Evolutionary conservation across 2,888 invertebrate species (phyloP).

Genomic region (Eupithecia centaureata): DNA sequence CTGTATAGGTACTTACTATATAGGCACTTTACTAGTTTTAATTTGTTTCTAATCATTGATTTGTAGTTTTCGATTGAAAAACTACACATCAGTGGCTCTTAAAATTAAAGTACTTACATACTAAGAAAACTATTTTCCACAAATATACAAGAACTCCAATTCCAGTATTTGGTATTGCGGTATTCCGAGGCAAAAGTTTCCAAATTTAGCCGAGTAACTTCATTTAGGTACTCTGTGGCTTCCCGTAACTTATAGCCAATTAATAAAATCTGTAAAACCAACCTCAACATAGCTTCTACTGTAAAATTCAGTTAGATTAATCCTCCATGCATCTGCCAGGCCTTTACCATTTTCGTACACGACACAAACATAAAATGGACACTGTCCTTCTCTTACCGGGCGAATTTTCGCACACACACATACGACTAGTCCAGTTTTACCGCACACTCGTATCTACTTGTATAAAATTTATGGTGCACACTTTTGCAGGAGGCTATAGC

Average conservation of each 20-base stretch:
- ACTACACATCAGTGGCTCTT: background rate
- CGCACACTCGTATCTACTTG: slow-evolving; percentile 71
- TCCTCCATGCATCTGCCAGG: slow-evolving; percentile 54
- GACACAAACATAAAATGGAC: slow-evolving; percentile 71
- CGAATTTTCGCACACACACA: slow-evolving; percentile 78
- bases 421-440: slow-evolving; percentile 72
- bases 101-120: background rate
- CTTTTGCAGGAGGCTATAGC: slow-evolving; percentile 78
- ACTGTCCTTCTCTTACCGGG: slow-evolving; percentile 75
- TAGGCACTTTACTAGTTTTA: no score
- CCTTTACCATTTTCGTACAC: slow-evolving; percentile 62
- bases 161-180: background rate
- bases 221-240: slow-evolving; percentile 46
- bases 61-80: no score
- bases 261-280: slow-evolving; percentile 64
- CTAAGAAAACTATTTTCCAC: background rate
- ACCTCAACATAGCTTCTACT: slow-evolving; percentile 52
- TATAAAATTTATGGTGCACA: slow-evolving; percentile 84
- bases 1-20: no score
- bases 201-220: slow-evolving; percentile 13
- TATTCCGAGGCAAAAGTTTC: background rate
- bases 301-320: slow-evolving; percentile 74
- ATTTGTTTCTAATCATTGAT: no score
- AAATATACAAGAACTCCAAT: background rate
- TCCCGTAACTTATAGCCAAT: slow-evolving; percentile 58